Evolutionary conservation across 2,888 invertebrate genomes (phyloP).

Genomic region (Epiblema foenella): DNA sequence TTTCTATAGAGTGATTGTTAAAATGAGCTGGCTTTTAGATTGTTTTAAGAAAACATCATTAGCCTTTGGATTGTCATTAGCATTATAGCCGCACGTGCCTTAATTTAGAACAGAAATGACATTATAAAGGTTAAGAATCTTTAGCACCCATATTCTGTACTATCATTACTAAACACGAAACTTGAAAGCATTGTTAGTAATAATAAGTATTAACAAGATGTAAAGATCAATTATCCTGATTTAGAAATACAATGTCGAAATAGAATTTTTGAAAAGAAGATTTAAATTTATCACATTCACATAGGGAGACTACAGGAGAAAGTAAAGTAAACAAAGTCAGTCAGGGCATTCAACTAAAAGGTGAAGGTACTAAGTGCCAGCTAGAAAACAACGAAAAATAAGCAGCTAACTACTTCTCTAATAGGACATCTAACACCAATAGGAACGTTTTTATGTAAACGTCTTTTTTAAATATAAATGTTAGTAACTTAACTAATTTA

Average conservation of each 20-base stretch:
- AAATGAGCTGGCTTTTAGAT: constrained; percentile 18
- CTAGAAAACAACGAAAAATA: constrained; percentile 78
- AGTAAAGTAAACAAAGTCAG: constrained; percentile 63
- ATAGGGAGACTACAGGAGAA: constrained; percentile 75
- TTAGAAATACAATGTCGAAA: constrained; percentile 19
- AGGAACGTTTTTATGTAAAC: constrained; percentile 50
- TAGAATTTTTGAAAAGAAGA: constrained; percentile 29
- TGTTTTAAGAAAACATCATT: background rate
- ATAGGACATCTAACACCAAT: constrained; percentile 78
- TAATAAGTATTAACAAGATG: background rate
- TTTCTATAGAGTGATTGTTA: constrained; percentile 14
- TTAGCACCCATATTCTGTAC: background rate
- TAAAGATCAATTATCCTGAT: constrained; percentile 7
- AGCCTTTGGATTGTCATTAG: constrained; percentile 8
- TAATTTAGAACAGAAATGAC: constrained; percentile 2
- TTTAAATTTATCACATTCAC: constrained; percentile 56
- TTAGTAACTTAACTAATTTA: constrained; percentile 53
- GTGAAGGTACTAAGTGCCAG: constrained; percentile 81
- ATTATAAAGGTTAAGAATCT: constrained; percentile 2
- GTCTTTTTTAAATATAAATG: constrained; percentile 51
- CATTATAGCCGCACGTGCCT: constrained; percentile 17
- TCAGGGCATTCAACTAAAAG: constrained; percentile 72
- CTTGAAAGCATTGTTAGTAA: background rate
- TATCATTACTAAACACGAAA: background rate
- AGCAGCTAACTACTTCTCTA: constrained; percentile 76